Base-by-base conservation (phyloP, 2,113 vertebrate species). In the Pelusios castaneus region DNA sequence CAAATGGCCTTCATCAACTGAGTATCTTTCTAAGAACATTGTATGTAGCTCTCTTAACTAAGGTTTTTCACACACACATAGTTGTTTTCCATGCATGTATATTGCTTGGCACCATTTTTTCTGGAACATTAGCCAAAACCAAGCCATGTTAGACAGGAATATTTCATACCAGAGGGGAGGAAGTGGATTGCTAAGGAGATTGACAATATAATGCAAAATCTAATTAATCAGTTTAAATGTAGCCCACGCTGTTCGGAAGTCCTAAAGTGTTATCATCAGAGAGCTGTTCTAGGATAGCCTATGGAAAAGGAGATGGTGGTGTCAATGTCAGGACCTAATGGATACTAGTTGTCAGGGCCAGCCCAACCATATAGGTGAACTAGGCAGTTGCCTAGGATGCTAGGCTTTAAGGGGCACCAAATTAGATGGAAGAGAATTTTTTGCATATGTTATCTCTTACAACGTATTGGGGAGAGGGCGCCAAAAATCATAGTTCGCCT, bases 1-100 rank as follows among this genome's bases (percentile, higher is more conserved):
- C 84, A 95, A 96, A 63, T 84, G 94, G 91, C 52, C 78, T 94
- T 84, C 84, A 34, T 79, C 83, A 80, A 49, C 13, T 73, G 43
- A 82, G 34, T 52, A n/a, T 51, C 81, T 94, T 86, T 86, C 73
- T 63, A 92, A 55, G 92, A 73, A 80, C n/a, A 21, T 73, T 84
- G 88, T 43, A 80, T 76, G 5, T 11, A 89, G 75, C 70, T 73
- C 17, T 52, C 12, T 51, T 91, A 88, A 84, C 55, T 29, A 27
- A 87, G 77, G 89, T 79, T 90, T 82, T 31, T 89, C 95, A 45
- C 84, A 38, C 1, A 0, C 6, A 17, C 80, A 17, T 34, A 41
- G 60, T 2, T 10, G 8, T 29, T 1, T 0, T 21, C 47, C 84
- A 84, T 63, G 73, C 31, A 38, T 45, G 52, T 63, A 17, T 45